These are phyloP conservation scores for Poeciliopsis turneri DNA, from an alignment of 2,797 vertebrate genomes.

Conservation along the genomic window DNA sequence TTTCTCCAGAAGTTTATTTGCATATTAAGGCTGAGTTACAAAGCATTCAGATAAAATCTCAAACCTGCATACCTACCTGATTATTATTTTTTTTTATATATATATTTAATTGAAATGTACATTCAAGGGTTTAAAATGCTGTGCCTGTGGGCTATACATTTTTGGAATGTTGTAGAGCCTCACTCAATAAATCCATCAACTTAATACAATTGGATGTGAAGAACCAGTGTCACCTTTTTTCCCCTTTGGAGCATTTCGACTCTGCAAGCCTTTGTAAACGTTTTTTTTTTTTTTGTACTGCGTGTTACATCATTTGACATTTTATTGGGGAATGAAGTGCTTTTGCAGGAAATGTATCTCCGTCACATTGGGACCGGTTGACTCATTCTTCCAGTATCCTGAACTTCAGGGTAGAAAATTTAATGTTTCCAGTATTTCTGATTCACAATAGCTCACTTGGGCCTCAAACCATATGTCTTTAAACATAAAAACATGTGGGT, in stretches of 20 bases:
- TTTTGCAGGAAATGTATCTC: constrained; percentile 47
- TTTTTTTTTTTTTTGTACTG: constrained; percentile 39
- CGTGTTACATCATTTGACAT: constrained; percentile 45
- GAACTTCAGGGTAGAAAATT: constrained; percentile 27
- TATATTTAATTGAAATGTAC: constrained; percentile 13
- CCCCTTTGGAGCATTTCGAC: neutral
- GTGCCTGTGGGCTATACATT: neutral
- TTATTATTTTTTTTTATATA: too few species aligned
- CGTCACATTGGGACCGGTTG: constrained; percentile 35
- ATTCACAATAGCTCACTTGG: constrained; percentile 56
- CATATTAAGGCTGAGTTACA: constrained; percentile 5
- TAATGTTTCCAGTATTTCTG: constrained; percentile 52
- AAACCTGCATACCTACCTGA: neutral
- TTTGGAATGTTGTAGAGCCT: constrained; percentile 39
- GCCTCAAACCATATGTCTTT: constrained; percentile 53
- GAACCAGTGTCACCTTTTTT: neutral
- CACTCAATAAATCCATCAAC: constrained; percentile 26
- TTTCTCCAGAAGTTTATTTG: constrained; percentile 32
- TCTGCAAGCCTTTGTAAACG: neutral
- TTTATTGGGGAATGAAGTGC: constrained; percentile 35
- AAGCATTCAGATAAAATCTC: constrained; percentile 17
- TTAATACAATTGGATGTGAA: constrained; percentile 36
- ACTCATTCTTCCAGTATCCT: constrained; percentile 38
- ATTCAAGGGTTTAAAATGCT: constrained; percentile 21
- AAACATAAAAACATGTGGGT: constrained; percentile 39